phyloP scores from a whole-genome alignment of 2,113 vertebrate genomes.

The Piprites chloris region DNA sequence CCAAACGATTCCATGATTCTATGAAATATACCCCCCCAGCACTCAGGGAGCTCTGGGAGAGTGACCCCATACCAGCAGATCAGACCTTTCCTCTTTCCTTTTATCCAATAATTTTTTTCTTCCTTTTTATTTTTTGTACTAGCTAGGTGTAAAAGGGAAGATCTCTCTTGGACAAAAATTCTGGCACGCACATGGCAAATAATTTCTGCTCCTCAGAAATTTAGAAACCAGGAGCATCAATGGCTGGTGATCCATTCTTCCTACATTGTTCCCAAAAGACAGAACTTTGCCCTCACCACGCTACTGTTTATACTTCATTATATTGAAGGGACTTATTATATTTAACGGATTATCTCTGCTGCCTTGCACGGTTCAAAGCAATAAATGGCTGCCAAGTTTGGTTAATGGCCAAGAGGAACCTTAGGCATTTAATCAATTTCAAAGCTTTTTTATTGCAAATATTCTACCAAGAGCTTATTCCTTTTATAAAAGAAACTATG shows the following conservation, averaged over 20 bases:
- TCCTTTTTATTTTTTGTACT: not conserved
- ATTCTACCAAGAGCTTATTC: slow-evolving; percentile 10
- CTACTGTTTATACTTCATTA: not conserved
- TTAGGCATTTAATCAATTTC: slow-evolving; percentile 51
- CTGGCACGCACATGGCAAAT: not conserved
- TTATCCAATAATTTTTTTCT: not conserved
- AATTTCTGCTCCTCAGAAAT: not conserved
- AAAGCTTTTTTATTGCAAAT: slow-evolving; percentile 37
- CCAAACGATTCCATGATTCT: not conserved
- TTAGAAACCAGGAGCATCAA: not conserved
- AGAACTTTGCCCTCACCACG: not conserved
- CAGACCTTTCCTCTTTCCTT: not conserved
- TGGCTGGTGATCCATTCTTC: not conserved
- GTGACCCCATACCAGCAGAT: accelerated
- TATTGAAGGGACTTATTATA: not conserved
- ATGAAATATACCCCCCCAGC: not conserved
- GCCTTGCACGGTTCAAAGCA: slow-evolving; percentile 11
- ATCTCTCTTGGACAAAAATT: not conserved
- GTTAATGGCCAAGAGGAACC: slow-evolving; percentile 55
- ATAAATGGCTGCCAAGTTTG: slow-evolving; percentile 50
- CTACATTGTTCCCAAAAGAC: not conserved
- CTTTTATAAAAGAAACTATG: slow-evolving; percentile 5
- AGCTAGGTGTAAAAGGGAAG: not conserved
- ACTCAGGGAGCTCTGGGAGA: not conserved
- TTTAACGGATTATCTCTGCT: slow-evolving; percentile 39